A percentile compares a stretch with the other conserved stretches of the same genome.
phyloP scores from a whole-genome alignment of 2,797 vertebrate genomes.

The Pseudotriccus pelzelni region DNA sequence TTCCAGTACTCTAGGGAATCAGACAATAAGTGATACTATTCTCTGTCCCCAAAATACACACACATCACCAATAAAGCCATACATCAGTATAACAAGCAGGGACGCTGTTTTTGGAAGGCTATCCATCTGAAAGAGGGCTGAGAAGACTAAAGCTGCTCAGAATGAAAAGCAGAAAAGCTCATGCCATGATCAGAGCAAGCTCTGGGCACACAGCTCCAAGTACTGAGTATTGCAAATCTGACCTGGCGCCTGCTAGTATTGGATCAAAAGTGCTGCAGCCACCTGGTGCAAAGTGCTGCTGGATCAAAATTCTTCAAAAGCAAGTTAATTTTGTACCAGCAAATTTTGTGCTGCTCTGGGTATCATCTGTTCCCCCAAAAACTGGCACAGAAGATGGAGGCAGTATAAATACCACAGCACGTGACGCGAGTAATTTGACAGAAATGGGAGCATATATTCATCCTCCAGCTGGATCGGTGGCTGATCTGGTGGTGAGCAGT shows the following conservation, averaged over 20 bases:
- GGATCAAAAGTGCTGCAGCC: conserved; percentile 51
- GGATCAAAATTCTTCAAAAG: conserved; percentile 58
- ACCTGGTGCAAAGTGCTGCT: conserved; percentile 65
- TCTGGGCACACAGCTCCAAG: conserved; percentile 20
- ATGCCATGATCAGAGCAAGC: neutral
- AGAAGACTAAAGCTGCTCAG: neutral
- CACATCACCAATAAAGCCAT: neutral
- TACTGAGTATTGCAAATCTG: conserved; percentile 3
- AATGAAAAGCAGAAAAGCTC: conserved; percentile 32
- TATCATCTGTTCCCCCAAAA: conserved; percentile 61
- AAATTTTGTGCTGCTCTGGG: conserved; percentile 38
- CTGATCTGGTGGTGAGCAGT: conserved; percentile 50
- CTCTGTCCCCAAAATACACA: neutral
- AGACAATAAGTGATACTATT: neutral
- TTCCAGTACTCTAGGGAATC: neutral
- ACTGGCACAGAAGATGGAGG: conserved; percentile 55
- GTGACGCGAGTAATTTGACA: conserved; percentile 53
- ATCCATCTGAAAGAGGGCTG: neutral
- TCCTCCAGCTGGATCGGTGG: conserved; percentile 59
- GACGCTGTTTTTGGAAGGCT: neutral
- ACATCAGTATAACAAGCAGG: neutral
- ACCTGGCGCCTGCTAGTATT: conserved; percentile 8
- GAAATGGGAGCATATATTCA: conserved; percentile 20
- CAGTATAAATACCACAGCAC: conserved; percentile 58
- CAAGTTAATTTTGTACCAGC: conserved; percentile 64